A percentile compares a stretch with the other conserved stretches of the same genome.
Evolutionary conservation across 2,888 invertebrate species (phyloP).

Genomic region (Sussaba pulchella): DNA sequence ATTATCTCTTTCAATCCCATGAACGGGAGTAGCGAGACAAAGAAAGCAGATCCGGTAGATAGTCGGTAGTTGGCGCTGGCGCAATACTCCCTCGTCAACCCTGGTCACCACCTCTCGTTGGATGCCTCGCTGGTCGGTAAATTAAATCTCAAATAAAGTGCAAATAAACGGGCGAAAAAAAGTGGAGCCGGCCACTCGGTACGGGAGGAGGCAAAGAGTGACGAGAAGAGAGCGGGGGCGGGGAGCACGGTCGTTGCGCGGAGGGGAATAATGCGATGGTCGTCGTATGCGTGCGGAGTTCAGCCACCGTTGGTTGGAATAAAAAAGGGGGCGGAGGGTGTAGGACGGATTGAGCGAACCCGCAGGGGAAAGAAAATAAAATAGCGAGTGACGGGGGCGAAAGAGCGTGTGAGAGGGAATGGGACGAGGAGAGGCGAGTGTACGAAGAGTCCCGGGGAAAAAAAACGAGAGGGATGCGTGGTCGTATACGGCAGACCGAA

Average conservation of each 20-base stretch:
- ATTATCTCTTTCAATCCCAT: slow-evolving; percentile 69
- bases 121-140: slow-evolving; percentile 79
- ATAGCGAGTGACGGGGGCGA: slow-evolving; percentile 56
- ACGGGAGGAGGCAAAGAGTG: slow-evolving; percentile 1
- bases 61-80: slow-evolving; percentile 37
- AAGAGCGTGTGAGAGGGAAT: slow-evolving; percentile 35
- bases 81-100: slow-evolving; percentile 46
- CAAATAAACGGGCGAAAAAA: slow-evolving; percentile 80
- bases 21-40: slow-evolving; percentile 46
- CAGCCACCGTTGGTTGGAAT: slow-evolving; percentile 27
- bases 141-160: slow-evolving; percentile 84
- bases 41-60: slow-evolving; percentile 8
- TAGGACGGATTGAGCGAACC: neutral
- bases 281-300: slow-evolving; percentile 35
- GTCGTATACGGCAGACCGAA: slow-evolving; percentile 68
- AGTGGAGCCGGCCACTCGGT: slow-evolving; percentile 39
- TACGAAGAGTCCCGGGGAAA: slow-evolving; percentile 66
- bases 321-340: slow-evolving; percentile 7
- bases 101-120: slow-evolving; percentile 38
- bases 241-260: slow-evolving; percentile 25
- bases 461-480: slow-evolving; percentile 34
- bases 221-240: slow-evolving; percentile 4
- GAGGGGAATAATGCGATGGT: slow-evolving; percentile 8
- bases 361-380: slow-evolving; percentile 51
- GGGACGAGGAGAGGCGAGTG: slow-evolving; percentile 70